Conservation (phyloP, 1,140 invertebrate genomes). For the Nomia melanderi region DNA sequence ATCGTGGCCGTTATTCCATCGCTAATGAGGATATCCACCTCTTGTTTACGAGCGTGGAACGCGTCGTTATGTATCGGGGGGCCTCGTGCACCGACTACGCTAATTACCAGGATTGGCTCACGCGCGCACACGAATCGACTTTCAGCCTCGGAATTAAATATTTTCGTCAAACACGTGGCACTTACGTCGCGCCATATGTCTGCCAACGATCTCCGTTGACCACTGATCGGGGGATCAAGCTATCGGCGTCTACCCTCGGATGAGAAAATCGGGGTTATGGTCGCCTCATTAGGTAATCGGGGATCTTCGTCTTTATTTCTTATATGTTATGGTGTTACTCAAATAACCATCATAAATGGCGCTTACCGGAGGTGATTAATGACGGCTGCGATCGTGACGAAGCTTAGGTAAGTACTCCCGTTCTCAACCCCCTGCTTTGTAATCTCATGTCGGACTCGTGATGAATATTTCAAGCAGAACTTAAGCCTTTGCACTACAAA, state of each 20-base stretch:
- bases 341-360: too few species aligned
- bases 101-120: constrained; percentile 3
- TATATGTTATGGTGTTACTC: too few species aligned
- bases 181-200: neutral
- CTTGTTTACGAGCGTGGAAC: constrained; percentile 3
- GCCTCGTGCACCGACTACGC: neutral
- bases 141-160: constrained; percentile 4
- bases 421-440: too few species aligned
- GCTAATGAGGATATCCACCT: constrained; percentile 23
- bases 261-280: too few species aligned
- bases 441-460: too few species aligned
- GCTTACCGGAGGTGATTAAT: too few species aligned
- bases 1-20: constrained; percentile 21
- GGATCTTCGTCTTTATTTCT: too few species aligned
- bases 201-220: neutral
- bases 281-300: too few species aligned
- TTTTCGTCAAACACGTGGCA: constrained; percentile 16
- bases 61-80: constrained; percentile 2
- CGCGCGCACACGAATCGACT: neutral
- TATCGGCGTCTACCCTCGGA: neutral
- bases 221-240: neutral
- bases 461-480: too few species aligned
- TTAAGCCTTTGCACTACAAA: too few species aligned
- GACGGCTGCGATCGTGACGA: too few species aligned
- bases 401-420: too few species aligned